Conservation (phyloP, 1,140 invertebrate genomes). For the Doryteuthis pealeii region DNA sequence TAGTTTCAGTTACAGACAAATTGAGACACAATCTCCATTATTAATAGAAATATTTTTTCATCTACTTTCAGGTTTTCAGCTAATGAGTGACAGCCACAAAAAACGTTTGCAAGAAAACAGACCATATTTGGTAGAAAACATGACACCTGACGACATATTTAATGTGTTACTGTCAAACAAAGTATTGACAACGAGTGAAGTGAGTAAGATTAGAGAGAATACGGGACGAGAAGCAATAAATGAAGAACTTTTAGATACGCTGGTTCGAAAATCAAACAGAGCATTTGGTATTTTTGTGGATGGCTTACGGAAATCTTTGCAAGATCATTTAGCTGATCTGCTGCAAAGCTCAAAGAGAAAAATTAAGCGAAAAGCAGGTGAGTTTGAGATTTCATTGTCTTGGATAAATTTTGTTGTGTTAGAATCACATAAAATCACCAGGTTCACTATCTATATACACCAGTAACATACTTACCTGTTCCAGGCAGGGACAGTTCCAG, state of each 20-base stretch:
- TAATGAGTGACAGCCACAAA: constrained; percentile 43
- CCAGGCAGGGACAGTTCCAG: too few relatives aligned
- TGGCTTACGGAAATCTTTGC: constrained; percentile 39
- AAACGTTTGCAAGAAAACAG: constrained; percentile 34
- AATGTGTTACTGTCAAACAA: constrained; percentile 41
- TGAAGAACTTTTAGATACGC: constrained; percentile 41
- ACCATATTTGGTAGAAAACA: constrained; percentile 42
- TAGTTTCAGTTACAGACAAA: too few relatives aligned
- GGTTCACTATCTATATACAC: too few relatives aligned
- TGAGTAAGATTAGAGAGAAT: constrained; percentile 37
- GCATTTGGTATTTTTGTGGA: constrained; percentile 45
- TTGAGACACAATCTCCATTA: too few relatives aligned
- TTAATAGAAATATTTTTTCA: too few relatives aligned
- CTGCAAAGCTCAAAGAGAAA: constrained; percentile 25
- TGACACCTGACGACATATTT: constrained; percentile 47
- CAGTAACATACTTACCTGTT: too few relatives aligned
- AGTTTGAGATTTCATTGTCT: too few relatives aligned
- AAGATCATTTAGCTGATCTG: constrained; percentile 39
- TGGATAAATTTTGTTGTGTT: too few relatives aligned
- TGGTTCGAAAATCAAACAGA: constrained; percentile 37
- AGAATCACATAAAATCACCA: too few relatives aligned
- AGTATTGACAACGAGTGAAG: constrained; percentile 37
- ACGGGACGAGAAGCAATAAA: constrained; percentile 39
- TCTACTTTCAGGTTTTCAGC: constrained; percentile 35
- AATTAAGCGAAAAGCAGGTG: constrained; percentile 19